phyloP scores from a whole-genome alignment of 2,797 vertebrate species.

The Pangasius djambal region DNA sequence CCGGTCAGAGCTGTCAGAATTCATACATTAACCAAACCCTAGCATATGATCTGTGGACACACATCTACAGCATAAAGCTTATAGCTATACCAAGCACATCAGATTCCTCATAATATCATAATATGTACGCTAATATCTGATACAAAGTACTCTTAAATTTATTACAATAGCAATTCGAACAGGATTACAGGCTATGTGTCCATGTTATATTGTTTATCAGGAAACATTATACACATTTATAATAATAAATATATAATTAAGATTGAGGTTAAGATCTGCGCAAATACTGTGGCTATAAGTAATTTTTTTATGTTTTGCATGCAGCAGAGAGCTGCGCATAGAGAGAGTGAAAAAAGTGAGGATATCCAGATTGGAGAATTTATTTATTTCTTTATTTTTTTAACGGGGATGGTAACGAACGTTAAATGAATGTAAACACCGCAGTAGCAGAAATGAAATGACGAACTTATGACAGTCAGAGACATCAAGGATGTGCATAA shows the following conservation, averaged over 20 bases:
- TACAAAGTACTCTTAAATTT: not conserved
- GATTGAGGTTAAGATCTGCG: too few relatives aligned
- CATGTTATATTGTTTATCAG: not conserved
- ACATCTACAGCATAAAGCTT: slow-evolving; percentile 15
- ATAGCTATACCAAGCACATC: not conserved
- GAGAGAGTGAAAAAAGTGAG: too few relatives aligned
- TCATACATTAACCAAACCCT: slow-evolving; percentile 2
- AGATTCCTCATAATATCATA: not conserved
- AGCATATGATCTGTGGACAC: slow-evolving; percentile 4
- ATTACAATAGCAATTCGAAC: not conserved
- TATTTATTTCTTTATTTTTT: too few relatives aligned
- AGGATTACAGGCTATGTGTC: not conserved
- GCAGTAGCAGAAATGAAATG: too few relatives aligned
- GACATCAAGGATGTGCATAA: not conserved
- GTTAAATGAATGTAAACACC: too few relatives aligned
- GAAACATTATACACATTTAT: not conserved
- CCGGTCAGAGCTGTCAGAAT: slow-evolving; percentile 1
- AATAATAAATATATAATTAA: not conserved
- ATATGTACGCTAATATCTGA: not conserved
- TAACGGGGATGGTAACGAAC: too few relatives aligned
- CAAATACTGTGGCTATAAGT: too few relatives aligned
- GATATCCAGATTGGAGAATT: too few relatives aligned
- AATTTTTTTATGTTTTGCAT: too few relatives aligned
- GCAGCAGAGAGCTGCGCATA: too few relatives aligned
- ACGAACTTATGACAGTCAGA: not conserved